Evolutionary conservation across 1,140 invertebrate species (phyloP).

Genomic region (Drosophila ananassae): DNA sequence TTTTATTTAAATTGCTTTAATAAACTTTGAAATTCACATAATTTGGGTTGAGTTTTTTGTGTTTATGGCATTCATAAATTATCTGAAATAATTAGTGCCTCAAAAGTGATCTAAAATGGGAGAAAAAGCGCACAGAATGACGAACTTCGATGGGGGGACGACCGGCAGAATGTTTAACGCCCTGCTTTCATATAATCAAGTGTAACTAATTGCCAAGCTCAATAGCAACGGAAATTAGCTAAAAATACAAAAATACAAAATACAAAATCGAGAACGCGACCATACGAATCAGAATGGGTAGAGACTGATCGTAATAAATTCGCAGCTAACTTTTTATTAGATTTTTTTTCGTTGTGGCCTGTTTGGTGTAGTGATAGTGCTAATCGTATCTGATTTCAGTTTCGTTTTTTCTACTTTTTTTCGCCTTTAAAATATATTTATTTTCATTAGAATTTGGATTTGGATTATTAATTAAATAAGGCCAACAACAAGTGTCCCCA

Average conservation of each 20-base stretch:
- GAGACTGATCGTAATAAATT: slow-evolving; percentile 34
- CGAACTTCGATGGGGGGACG: slow-evolving; percentile 4
- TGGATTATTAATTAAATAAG: slow-evolving; percentile 40
- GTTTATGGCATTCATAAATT: slow-evolving; percentile 2
- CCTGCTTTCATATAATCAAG: slow-evolving; percentile 49
- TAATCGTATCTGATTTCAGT: slow-evolving; percentile 55
- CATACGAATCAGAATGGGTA: slow-evolving; percentile 28
- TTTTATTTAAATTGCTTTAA: neutral
- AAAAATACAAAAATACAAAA: slow-evolving; percentile 56
- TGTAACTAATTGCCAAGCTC: slow-evolving; percentile 73
- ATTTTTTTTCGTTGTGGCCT: neutral
- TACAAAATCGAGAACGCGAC: slow-evolving; percentile 22
- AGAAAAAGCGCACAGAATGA: slow-evolving; percentile 20
- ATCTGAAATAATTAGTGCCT: neutral
- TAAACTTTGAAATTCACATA: neutral
- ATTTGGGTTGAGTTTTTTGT: neutral
- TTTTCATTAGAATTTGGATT: slow-evolving; percentile 22
- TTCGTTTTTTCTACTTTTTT: slow-evolving; percentile 8
- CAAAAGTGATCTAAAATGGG: slow-evolving; percentile 17
- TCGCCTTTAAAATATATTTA: slow-evolving; percentile 27
- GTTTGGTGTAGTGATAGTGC: slow-evolving; percentile 44
- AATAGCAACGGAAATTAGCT: slow-evolving; percentile 62
- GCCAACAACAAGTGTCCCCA: slow-evolving; percentile 29
- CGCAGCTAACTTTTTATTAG: slow-evolving; percentile 11
- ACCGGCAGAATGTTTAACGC: slow-evolving; percentile 49